Percentiles rank a stretch among this genome's conserved stretches.
These are phyloP conservation scores for Atrichornis clamosus DNA, from an alignment of 2,113 vertebrate genomes.

Conservation along the genomic window DNA sequence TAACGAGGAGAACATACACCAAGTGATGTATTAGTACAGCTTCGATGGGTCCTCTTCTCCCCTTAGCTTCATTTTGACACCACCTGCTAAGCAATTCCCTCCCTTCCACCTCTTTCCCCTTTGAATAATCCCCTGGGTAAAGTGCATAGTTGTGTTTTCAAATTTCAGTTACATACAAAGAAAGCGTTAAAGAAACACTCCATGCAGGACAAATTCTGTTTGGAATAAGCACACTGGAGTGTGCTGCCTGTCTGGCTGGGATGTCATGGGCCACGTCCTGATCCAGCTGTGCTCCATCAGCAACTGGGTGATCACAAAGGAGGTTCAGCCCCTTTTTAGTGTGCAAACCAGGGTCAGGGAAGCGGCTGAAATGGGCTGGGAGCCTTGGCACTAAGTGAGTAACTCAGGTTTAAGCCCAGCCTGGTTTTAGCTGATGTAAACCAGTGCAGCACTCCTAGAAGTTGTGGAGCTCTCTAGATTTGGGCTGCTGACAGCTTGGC, in stretches of 20 bases:
- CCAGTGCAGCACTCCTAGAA: background rate
- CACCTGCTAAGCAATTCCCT: background rate
- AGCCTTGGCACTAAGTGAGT: background rate
- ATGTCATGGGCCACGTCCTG: background rate
- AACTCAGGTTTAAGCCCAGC: background rate
- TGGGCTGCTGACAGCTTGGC: background rate
- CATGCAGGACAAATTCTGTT: background rate
- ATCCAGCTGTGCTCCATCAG: background rate
- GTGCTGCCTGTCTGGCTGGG: background rate
- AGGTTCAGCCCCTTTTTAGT: background rate
- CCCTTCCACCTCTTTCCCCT: background rate
- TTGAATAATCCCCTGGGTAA: background rate
- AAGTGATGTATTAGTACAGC: background rate
- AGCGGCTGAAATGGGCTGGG: background rate
- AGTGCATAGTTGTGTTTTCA: background rate
- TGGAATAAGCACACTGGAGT: background rate
- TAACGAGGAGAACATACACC: background rate
- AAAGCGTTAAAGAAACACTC: background rate
- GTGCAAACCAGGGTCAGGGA: background rate
- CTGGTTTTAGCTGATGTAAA: background rate
- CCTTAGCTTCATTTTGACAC: background rate
- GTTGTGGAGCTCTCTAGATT: background rate
- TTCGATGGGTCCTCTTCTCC: background rate
- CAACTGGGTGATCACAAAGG: background rate
- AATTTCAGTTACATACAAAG: background rate